phyloP scores from a whole-genome alignment of 2,113 vertebrate species.

The Potamarius usumacintae region DNA sequence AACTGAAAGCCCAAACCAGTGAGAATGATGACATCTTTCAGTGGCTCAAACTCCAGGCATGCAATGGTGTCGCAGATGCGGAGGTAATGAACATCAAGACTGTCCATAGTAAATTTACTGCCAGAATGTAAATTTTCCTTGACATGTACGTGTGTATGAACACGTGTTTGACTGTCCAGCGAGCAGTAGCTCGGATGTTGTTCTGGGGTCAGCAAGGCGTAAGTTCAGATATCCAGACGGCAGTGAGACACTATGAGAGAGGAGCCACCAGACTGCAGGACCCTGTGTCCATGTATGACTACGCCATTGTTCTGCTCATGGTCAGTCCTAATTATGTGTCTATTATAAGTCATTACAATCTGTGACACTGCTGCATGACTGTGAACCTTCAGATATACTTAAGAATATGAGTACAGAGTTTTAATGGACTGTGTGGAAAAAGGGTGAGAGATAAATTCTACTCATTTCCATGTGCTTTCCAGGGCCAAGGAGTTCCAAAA shows the following conservation, averaged over 20 bases:
- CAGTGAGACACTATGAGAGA: conserved; percentile 74
- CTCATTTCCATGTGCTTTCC: conserved; percentile 22
- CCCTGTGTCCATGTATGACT: conserved; percentile 79
- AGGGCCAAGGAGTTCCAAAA: conserved; percentile 76
- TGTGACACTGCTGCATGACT: neutral
- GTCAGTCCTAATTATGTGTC: conserved; percentile 53
- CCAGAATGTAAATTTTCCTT: neutral
- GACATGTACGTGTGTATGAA: neutral
- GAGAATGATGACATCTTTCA: conserved; percentile 76
- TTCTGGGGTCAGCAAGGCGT: conserved; percentile 82
- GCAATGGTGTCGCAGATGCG: conserved; percentile 69
- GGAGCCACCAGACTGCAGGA: conserved; percentile 70
- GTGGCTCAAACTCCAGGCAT: conserved; percentile 77
- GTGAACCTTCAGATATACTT: neutral
- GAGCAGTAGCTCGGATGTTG: conserved; percentile 75
- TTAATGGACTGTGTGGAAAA: neutral
- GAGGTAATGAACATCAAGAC: conserved; percentile 64
- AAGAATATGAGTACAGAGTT: neutral
- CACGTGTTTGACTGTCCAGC: conserved; percentile 58
- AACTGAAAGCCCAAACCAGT: conserved; percentile 69
- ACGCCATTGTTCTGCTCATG: conserved; percentile 74
- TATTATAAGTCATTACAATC: neutral
- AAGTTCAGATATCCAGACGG: conserved; percentile 67
- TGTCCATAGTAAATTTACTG: neutral
- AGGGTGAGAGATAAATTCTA: neutral